A percentile compares a stretch with the other conserved stretches of the same genome.
These are phyloP conservation scores for Calosoma granatense DNA, from an alignment of 1,140 invertebrate species.

Conservation along the genomic window DNA sequence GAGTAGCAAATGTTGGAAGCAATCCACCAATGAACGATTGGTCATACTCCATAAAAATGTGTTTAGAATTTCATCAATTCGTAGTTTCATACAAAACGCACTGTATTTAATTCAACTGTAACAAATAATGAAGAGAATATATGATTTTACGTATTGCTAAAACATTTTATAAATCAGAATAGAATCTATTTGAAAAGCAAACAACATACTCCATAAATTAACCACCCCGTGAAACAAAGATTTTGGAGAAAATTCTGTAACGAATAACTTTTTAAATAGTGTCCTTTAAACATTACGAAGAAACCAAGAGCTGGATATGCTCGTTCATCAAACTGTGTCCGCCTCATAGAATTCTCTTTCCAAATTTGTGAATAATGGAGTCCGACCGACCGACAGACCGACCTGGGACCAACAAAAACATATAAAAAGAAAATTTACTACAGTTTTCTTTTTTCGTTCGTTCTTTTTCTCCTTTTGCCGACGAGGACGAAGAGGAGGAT, in stretches of 20 bases:
- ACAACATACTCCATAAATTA: background rate
- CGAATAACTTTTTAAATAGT: conserved; percentile 2
- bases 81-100: too few species aligned
- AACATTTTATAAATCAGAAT: too few species aligned
- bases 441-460: conserved; percentile 10
- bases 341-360: conserved; percentile 17
- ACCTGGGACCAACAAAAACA: conserved; percentile 11
- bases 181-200: too few species aligned
- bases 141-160: too few species aligned
- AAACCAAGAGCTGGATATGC: background rate
- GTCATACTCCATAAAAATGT: too few species aligned
- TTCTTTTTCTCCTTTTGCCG: conserved; percentile 4
- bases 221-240: background rate
- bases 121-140: too few species aligned
- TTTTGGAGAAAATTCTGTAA: background rate
- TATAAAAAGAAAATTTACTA: conserved; percentile 19
- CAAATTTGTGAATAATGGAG: conserved; percentile 21
- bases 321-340: conserved; percentile 20
- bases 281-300: background rate
- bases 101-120: too few species aligned
- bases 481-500: too few species aligned
- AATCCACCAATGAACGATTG: too few species aligned
- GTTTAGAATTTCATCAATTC: too few species aligned
- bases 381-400: conserved; percentile 12
- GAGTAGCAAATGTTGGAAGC: too few species aligned